Evolutionary conservation across 2,797 vertebrate species (phyloP).

Genomic region (Poecilia wingei): DNA sequence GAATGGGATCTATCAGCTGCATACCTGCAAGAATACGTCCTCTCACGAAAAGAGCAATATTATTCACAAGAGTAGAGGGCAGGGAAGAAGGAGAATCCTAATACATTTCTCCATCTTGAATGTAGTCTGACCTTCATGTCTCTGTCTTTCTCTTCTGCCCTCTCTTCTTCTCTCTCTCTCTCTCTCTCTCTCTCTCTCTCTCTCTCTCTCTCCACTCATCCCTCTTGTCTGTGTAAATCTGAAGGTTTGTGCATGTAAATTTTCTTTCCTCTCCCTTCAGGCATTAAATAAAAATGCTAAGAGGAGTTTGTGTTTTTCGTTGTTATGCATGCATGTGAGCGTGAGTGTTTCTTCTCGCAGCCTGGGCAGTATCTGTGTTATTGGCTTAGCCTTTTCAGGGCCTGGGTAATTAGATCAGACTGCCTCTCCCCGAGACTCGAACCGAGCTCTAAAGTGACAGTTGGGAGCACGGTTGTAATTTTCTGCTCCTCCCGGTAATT

Average conservation of each 20-base stretch:
- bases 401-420: conserved; percentile 77
- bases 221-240: conserved; percentile 43
- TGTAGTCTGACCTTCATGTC: conserved; percentile 77
- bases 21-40: conserved; percentile 65
- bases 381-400: conserved; percentile 69
- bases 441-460: conserved; percentile 71
- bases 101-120: conserved; percentile 76
- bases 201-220: conserved; percentile 19
- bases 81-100: conserved; percentile 53
- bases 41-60: conserved; percentile 67
- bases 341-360: conserved; percentile 28
- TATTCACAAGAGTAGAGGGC: conserved; percentile 46
- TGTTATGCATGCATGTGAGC: conserved; percentile 12
- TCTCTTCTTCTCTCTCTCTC: conserved; percentile 30
- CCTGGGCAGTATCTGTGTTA: conserved; percentile 56
- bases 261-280: conserved; percentile 32
- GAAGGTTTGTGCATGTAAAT: conserved; percentile 41
- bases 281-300: conserved; percentile 43
- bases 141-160: conserved; percentile 50
- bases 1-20: conserved; percentile 60
- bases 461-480: conserved; percentile 73
- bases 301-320: conserved; percentile 27
- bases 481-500: conserved; percentile 75
- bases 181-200: conserved; percentile 30
- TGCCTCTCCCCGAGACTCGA: conserved; percentile 68